Evolutionary conservation across 1,140 invertebrate genomes (phyloP).

Genomic region (Zaprionus lachaisei): DNA sequence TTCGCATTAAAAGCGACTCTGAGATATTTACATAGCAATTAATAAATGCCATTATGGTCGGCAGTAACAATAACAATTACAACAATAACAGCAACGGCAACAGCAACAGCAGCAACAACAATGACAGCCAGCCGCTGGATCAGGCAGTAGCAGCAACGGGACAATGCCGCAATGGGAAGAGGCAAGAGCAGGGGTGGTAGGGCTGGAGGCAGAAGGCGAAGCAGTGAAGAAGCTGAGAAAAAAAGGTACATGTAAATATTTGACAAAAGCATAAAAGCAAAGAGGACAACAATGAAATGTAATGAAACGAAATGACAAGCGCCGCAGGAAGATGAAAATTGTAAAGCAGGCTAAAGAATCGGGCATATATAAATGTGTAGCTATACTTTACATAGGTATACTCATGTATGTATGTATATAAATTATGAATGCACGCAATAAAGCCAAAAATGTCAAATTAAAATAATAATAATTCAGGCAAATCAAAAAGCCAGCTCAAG

Average conservation of each 20-base stretch:
- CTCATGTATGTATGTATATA: conserved; percentile 8
- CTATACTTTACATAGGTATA: conserved; percentile 6
- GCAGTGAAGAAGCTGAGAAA: conserved; percentile 10
- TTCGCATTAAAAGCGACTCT: conserved; percentile 54
- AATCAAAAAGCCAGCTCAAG: conserved; percentile 46
- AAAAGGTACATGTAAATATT: conserved; percentile 75
- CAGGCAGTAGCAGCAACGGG: background rate
- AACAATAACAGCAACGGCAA: conserved; percentile 16
- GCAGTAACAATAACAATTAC: conserved; percentile 47
- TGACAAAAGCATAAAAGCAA: conserved; percentile 70
- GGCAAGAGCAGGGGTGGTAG: background rate
- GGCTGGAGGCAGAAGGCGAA: background rate
- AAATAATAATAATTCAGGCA: conserved; percentile 51
- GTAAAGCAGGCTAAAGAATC: conserved; percentile 7
- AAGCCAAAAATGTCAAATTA: conserved; percentile 65
- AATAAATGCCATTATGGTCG: conserved; percentile 63
- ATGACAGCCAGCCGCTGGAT: background rate
- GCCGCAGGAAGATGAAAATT: conserved; percentile 40
- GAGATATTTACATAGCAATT: conserved; percentile 72
- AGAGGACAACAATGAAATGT: conserved; percentile 76
- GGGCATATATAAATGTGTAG: background rate
- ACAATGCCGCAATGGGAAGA: conserved; percentile 25
- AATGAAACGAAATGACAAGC: conserved; percentile 68
- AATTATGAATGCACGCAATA: conserved; percentile 67
- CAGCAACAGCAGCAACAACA: conserved; percentile 11